Conservation (phyloP, 2,113 vertebrate species). For the Rhizomys pruinosus region DNA sequence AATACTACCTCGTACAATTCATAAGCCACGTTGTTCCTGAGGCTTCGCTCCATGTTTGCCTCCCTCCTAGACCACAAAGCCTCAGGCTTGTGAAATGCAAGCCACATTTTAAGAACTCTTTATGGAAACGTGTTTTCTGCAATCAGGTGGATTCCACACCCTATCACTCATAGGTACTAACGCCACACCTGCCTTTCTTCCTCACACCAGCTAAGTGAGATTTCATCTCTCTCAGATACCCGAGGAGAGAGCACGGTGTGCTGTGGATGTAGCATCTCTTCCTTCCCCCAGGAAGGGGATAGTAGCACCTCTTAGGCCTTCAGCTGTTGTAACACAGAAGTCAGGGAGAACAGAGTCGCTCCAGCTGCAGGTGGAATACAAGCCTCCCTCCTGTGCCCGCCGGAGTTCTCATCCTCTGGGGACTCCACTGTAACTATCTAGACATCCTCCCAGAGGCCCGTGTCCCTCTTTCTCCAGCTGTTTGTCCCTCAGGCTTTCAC, state of each 20-base stretch:
- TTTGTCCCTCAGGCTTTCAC: not conserved
- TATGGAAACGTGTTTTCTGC: not conserved
- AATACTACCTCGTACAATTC: rapidly evolving
- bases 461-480: not conserved
- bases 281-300: not conserved
- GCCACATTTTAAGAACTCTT: not conserved
- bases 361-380: not conserved
- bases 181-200: conserved; percentile 9
- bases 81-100: not conserved
- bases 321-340: not conserved
- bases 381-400: not conserved
- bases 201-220: not conserved
- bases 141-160: not conserved
- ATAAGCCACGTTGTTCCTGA: rapidly evolving
- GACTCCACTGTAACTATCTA: not conserved
- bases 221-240: not conserved
- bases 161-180: not conserved
- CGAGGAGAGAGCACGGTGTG: rapidly evolving
- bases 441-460: not conserved
- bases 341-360: not conserved
- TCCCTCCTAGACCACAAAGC: not conserved
- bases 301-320: not conserved
- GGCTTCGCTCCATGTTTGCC: not conserved
- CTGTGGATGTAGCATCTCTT: not conserved
- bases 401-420: not conserved